phyloP scores from a whole-genome alignment of 2,888 invertebrate species.

The Colletes collaris region DNA sequence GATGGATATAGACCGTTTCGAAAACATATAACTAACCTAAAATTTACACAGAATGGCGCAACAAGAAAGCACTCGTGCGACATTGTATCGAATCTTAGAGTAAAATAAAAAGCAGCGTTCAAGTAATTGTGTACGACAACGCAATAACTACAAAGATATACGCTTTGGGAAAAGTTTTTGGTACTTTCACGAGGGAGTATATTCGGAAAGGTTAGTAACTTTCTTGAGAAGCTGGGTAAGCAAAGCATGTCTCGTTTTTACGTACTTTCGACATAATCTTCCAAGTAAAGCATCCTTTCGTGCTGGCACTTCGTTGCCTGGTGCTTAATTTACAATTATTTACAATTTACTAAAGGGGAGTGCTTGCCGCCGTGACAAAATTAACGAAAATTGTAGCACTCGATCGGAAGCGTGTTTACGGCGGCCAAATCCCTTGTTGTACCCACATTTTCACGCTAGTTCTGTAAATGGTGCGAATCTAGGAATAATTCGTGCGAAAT shows the following conservation, averaged over 20 bases:
- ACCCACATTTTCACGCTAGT: conserved; percentile 65
- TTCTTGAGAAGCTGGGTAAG: conserved; percentile 60
- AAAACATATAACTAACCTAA: conserved; percentile 71
- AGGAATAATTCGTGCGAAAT: conserved; percentile 31
- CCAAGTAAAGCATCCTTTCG: conserved; percentile 95
- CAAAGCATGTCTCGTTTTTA: conserved; percentile 75
- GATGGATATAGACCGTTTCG: conserved; percentile 27
- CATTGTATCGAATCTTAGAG: conserved; percentile 2
- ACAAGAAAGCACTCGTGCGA: conserved; percentile 16
- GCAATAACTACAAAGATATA: conserved; percentile 34
- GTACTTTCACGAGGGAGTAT: conserved; percentile 47
- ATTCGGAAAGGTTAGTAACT: conserved; percentile 72
- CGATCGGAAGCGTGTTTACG: conserved; percentile 77
- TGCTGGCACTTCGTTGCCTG: conserved; percentile 64
- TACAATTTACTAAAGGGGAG: conserved; percentile 70
- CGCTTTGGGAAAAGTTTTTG: conserved; percentile 31
- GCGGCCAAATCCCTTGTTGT: conserved; percentile 73
- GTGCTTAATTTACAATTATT: conserved; percentile 66
- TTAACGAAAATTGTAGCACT: conserved; percentile 71
- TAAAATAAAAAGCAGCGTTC: conserved; percentile 24
- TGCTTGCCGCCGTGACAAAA: conserved; percentile 63
- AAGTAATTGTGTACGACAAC: conserved; percentile 5
- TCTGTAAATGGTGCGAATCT: conserved; percentile 49
- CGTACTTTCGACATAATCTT: conserved; percentile 99
- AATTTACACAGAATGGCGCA: conserved; percentile 37